Percentiles rank a stretch among this genome's conserved stretches.
Conservation (phyloP, 2,113 vertebrate species). For the Mungos mungo region DNA sequence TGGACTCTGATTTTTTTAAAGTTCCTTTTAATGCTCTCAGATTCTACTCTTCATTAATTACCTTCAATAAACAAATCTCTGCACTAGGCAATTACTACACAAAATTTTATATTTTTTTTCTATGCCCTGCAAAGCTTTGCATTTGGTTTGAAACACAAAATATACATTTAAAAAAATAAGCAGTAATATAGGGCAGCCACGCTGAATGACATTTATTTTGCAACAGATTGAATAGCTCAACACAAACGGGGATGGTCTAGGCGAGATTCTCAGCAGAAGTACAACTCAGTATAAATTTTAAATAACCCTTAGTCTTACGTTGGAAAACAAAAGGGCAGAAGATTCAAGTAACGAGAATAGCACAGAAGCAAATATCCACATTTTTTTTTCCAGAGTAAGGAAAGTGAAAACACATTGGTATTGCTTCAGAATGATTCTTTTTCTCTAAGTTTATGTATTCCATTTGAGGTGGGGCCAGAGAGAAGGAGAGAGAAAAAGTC, state of each 20-base stretch:
- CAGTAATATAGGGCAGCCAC: not conserved
- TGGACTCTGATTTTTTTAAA: not conserved
- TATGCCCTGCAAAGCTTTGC: not conserved
- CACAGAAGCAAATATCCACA: no score
- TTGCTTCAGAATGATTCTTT: no score
- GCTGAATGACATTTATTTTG: not conserved
- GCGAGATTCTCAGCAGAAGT: not conserved
- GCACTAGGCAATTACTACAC: not conserved
- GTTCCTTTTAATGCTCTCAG: not conserved
- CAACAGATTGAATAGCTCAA: not conserved
- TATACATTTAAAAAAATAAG: not conserved
- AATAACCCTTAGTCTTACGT: not conserved
- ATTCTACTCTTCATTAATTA: not conserved
- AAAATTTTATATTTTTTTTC: not conserved
- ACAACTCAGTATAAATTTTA: not conserved
- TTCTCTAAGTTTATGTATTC: no score
- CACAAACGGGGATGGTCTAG: not conserved
- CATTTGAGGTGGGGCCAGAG: no score
- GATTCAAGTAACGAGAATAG: not conserved
- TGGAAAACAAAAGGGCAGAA: not conserved
- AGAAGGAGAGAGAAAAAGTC: no score
- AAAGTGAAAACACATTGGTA: no score
- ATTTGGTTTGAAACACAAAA: not conserved
- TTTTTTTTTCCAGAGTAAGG: no score
- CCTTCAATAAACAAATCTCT: not conserved